Conservation (phyloP, 1,140 invertebrate species). For the Leguminivora glycinivorella region DNA sequence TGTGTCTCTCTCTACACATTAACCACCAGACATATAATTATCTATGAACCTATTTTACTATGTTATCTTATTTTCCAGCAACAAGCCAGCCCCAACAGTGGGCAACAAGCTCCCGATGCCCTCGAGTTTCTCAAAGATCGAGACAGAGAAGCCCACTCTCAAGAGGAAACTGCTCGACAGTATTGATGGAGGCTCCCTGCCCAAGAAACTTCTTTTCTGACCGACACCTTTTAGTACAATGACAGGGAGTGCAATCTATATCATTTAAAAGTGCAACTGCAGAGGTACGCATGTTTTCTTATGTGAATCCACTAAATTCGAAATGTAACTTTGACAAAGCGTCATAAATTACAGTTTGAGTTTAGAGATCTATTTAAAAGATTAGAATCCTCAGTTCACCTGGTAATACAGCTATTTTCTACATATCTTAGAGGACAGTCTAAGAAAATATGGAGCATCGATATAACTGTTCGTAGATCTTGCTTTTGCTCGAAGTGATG, state of each 20-base stretch:
- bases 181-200: slow-evolving; percentile 83
- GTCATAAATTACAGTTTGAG: background rate
- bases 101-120: slow-evolving; percentile 91
- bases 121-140: slow-evolving; percentile 79
- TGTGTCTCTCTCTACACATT: too few relatives aligned
- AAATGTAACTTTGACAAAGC: background rate
- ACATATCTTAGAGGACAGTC: too few relatives aligned
- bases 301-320: background rate
- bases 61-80: slow-evolving; percentile 77
- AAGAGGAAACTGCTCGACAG: slow-evolving; percentile 87
- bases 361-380: background rate
- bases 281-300: background rate
- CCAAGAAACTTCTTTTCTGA: slow-evolving; percentile 84
- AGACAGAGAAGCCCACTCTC: slow-evolving; percentile 83
- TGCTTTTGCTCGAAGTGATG: too few relatives aligned
- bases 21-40: background rate
- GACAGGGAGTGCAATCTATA: slow-evolving; percentile 41
- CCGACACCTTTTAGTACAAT: slow-evolving; percentile 44
- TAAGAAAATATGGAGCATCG: too few relatives aligned
- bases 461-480: too few relatives aligned
- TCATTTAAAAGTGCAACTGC: background rate
- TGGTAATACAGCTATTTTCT: too few relatives aligned
- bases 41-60: background rate
- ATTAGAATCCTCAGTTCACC: too few relatives aligned
- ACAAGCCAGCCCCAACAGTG: slow-evolving; percentile 92